phyloP scores from a whole-genome alignment of 1,140 invertebrate genomes.

The Anastrepha ludens region DNA sequence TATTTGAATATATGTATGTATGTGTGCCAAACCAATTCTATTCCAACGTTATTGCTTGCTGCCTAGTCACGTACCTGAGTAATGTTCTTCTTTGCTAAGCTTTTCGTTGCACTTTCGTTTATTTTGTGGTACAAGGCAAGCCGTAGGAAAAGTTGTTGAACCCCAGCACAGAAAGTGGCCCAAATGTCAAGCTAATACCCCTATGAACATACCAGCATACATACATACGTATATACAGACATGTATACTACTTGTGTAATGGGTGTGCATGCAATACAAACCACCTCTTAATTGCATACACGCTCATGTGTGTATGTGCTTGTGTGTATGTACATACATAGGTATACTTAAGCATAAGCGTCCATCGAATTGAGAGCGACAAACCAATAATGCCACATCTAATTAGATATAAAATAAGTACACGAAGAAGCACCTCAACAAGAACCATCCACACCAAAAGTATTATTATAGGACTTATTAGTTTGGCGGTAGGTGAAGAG shows the following conservation, averaged over 20 bases:
- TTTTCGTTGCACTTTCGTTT: constrained; percentile 23
- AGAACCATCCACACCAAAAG: too few relatives aligned
- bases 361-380: neutral
- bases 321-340: neutral
- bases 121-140: constrained; percentile 49
- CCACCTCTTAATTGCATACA: neutral
- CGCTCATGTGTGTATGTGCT: neutral
- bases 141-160: constrained; percentile 43
- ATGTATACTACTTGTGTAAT: neutral
- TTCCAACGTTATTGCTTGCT: neutral
- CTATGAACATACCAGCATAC: neutral
- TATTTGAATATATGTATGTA: too few relatives aligned
- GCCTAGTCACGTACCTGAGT: neutral
- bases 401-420: constrained; percentile 52
- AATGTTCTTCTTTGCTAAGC: neutral
- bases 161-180: constrained; percentile 27
- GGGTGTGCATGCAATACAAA: neutral
- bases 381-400: constrained; percentile 49
- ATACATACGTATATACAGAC: neutral
- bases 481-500: neutral
- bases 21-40: too few relatives aligned
- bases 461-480: neutral
- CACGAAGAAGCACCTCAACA: constrained; percentile 45
- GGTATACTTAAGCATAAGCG: neutral
- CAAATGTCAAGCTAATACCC: constrained; percentile 37